A percentile compares a stretch with the other conserved stretches of the same genome.
phyloP scores from a whole-genome alignment of 2,888 invertebrate genomes.

The Tenthredo distinguenda region DNA sequence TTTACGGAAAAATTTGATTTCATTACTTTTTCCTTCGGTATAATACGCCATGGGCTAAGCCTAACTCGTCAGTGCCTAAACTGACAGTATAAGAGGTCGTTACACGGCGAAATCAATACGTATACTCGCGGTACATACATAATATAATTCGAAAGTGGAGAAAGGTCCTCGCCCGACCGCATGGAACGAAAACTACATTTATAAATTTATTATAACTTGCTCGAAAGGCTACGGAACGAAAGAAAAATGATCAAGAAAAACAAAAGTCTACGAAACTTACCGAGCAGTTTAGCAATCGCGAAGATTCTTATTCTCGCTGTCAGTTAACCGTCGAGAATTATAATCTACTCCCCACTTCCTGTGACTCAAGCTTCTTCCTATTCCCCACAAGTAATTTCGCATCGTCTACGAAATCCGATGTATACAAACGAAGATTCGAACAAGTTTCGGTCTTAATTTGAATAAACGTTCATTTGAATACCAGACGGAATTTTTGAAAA shows the following conservation, averaged over 20 bases:
- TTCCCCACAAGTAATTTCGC: no score
- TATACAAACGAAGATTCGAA: no score
- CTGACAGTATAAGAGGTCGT: not conserved
- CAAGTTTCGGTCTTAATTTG: no score
- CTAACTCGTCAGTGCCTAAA: not conserved
- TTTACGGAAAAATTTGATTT: not conserved
- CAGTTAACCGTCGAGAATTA: not conserved
- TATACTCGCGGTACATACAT: not conserved
- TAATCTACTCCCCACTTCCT: not conserved
- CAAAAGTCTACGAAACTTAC: not conserved
- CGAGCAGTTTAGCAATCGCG: not conserved
- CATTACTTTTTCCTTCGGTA: not conserved
- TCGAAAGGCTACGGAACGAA: not conserved
- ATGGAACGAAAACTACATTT: conserved; percentile 27
- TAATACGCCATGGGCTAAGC: not conserved
- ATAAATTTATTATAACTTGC: not conserved
- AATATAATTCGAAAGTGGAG: conserved; percentile 47
- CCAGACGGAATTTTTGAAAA: no score
- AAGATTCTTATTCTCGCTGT: not conserved
- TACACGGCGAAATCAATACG: not conserved
- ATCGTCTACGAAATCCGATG: no score
- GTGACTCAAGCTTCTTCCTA: not conserved
- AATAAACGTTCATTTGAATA: no score
- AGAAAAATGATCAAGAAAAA: not conserved
- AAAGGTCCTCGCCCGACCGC: conserved; percentile 38